Evolutionary conservation across 2,113 vertebrate genomes (phyloP).

Genomic region (Tiliqua scincoides): DNA sequence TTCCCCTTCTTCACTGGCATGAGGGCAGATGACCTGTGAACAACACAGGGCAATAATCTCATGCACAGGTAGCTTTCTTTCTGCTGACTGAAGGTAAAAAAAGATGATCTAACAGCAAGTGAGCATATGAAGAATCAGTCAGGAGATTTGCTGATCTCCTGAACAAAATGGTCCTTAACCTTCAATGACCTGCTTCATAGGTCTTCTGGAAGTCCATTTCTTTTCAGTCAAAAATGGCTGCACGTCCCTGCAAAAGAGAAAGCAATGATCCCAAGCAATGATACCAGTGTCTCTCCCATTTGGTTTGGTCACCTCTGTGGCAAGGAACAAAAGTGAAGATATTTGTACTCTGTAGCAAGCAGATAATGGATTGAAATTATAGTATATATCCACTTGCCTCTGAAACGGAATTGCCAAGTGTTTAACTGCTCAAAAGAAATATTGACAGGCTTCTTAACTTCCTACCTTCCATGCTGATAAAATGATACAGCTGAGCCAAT

Average conservation of each 20-base stretch:
- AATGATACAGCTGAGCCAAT: too few relatives aligned
- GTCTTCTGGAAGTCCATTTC: background rate
- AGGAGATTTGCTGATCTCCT: background rate
- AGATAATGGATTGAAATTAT: too few relatives aligned
- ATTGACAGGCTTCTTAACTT: too few relatives aligned
- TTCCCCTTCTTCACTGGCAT: background rate
- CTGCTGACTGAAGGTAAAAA: background rate
- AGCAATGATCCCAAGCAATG: too few relatives aligned
- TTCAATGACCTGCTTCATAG: background rate
- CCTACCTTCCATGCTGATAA: too few relatives aligned
- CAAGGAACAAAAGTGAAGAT: too few relatives aligned
- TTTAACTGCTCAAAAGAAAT: too few relatives aligned
- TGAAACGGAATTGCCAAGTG: too few relatives aligned
- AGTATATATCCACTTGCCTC: too few relatives aligned
- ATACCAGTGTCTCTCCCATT: too few relatives aligned
- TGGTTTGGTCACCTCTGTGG: too few relatives aligned
- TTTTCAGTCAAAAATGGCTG: background rate
- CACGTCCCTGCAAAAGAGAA: background rate
- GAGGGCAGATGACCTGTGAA: background rate
- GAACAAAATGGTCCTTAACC: background rate
- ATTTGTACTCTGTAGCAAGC: too few relatives aligned
- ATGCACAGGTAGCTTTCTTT: background rate
- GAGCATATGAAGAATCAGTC: background rate
- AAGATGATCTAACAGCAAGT: background rate
- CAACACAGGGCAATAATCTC: slow-evolving; percentile 1